phyloP scores from a whole-genome alignment of 2,797 vertebrate genomes.

The Crypturellus tataupa region DNA sequence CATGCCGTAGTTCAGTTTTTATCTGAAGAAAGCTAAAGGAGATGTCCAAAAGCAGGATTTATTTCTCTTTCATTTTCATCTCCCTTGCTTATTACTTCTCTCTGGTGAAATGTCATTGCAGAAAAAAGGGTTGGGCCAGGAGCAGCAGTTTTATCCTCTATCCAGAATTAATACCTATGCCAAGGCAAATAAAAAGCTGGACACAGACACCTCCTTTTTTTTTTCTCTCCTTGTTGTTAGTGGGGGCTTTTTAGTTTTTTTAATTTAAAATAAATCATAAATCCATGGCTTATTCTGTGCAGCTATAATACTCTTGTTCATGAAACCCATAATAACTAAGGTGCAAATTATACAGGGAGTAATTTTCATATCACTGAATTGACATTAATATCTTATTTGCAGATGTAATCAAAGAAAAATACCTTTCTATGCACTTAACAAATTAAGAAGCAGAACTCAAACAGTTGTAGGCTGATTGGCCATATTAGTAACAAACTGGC shows the following conservation, averaged over 20 bases:
- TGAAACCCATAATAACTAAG: conserved; percentile 75
- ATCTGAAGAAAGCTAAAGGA: background rate
- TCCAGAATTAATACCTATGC: background rate
- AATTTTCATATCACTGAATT: conserved; percentile 76
- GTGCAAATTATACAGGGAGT: conserved; percentile 71
- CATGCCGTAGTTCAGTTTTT: background rate
- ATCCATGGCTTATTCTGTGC: conserved; percentile 21
- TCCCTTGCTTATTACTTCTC: background rate
- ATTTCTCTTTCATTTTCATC: conserved; percentile 9
- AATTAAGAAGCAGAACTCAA: conserved; percentile 54
- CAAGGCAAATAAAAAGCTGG: conserved; percentile 24
- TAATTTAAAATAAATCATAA: conserved; percentile 49
- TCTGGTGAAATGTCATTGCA: conserved; percentile 37
- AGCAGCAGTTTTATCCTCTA: conserved; percentile 9
- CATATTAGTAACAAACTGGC: conserved; percentile 33
- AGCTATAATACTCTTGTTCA: conserved; percentile 63
- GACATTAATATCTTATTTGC: conserved; percentile 74
- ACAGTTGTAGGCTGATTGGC: conserved; percentile 53
- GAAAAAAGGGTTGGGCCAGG: background rate
- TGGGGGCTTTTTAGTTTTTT: background rate
- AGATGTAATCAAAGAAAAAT: conserved; percentile 74
- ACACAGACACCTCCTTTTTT: background rate
- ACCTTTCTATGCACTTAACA: conserved; percentile 63
- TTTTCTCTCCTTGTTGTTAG: background rate
- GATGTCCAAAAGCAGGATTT: background rate